Evolutionary conservation across 2,113 vertebrate genomes (phyloP).

Genomic region (Lichenostomus cassidix): DNA sequence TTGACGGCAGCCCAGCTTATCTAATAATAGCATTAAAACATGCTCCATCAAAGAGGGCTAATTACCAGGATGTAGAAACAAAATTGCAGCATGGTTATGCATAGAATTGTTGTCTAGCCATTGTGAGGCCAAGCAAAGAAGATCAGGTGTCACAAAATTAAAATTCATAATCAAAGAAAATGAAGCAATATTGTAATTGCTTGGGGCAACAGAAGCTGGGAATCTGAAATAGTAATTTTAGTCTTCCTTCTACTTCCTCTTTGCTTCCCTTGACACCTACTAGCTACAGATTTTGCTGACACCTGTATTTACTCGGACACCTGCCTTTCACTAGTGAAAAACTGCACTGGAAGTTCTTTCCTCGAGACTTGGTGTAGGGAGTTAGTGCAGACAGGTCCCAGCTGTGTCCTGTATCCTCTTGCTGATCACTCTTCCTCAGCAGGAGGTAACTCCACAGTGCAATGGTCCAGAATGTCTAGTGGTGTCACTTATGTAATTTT

Average conservation of each 20-base stretch:
- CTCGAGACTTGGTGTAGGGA: neutral
- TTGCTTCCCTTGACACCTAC: neutral
- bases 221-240: neutral
- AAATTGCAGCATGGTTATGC: neutral
- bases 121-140: neutral
- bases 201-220: neutral
- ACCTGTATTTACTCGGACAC: neutral
- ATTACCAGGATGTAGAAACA: neutral
- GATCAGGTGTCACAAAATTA: neutral
- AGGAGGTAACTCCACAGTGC: neutral
- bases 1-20: rapidly evolving
- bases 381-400: neutral
- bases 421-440: neutral
- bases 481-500: neutral
- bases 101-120: neutral
- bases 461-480: neutral
- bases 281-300: neutral
- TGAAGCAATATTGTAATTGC: neutral
- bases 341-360: neutral
- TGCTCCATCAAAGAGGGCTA: neutral
- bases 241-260: neutral
- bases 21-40: neutral
- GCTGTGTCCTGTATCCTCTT: neutral
- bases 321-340: neutral
- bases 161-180: neutral